phyloP scores from a whole-genome alignment of 2,888 invertebrate genomes.

The Synanthedon andrenaeformis region DNA sequence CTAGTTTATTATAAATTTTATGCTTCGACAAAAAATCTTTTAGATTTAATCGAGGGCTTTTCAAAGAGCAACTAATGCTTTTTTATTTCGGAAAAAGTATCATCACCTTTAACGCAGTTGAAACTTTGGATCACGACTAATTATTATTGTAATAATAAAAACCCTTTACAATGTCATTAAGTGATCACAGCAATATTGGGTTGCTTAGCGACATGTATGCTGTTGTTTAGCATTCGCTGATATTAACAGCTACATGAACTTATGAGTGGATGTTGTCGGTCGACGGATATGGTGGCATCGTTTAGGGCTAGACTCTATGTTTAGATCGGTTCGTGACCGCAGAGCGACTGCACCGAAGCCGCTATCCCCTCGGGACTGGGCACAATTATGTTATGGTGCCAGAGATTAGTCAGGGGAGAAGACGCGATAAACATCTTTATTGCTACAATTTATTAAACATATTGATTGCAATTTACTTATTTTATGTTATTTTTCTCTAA shows the following conservation, averaged over 20 bases:
- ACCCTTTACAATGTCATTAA: no score
- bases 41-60: no score
- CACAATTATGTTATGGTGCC: constrained; percentile 60
- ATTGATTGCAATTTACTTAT: background rate
- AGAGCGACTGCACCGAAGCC: constrained; percentile 29
- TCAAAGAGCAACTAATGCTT: no score
- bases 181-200: no score
- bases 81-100: no score
- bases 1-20: no score
- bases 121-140: no score
- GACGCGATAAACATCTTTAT: constrained; percentile 31
- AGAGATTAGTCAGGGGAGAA: constrained; percentile 40
- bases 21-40: no score
- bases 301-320: constrained; percentile 55
- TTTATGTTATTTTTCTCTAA: background rate
- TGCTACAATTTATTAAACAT: constrained; percentile 26
- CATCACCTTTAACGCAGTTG: no score
- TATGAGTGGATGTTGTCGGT: constrained; percentile 31
- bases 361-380: constrained; percentile 43
- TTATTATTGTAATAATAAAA: no score
- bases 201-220: no score
- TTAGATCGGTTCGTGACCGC: constrained; percentile 60
- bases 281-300: constrained; percentile 61
- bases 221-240: no score
- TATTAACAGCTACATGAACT: background rate